Evolutionary conservation across 2,797 vertebrate species (phyloP), one percentile per base, ranked within the genome.

Genomic region (Vultur gryphus): DNA sequence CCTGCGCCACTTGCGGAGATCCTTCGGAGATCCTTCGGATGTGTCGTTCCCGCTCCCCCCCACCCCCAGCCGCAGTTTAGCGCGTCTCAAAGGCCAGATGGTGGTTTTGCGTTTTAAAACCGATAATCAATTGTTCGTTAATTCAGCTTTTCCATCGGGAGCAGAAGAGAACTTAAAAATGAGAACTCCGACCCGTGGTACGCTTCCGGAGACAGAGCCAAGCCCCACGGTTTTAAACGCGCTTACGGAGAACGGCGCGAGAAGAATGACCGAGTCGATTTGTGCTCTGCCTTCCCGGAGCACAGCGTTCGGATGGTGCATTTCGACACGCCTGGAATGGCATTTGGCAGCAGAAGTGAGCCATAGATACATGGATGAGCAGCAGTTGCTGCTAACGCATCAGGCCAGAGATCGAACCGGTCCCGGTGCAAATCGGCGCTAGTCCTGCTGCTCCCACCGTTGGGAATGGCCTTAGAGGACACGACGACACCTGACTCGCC

Each of bases 51-150:
- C 41, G 84, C 69, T 61, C 92, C 94, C 76, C 89, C 76, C 92
- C 87, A 54, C 76, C 90, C 76, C 92, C 87, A 57, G 24, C 94
- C 31, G 54, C 39, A 13, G 54, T 78, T 76, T 57, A 92, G 95
- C 91, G 41, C 95, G 57, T 95, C 97, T 96, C 96, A 62, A 93
- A 92, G 97, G 93, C 85, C 98, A 98, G 98, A 97, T 97, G 98
- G 98, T 97, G 97, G 93, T 97, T 98, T 98, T 97, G 97, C 97
- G 87, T 97, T 97, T 98, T 97, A 97, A 96, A 98, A 97, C 97
- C 81, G 90, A 98, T 97, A 98, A 98, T 97, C 97, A 94, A 98
- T 98, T 97, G 97, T 98, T 98, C 98, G 97, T 96, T 97, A 97
- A 97, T 96, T 96, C 97, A 94, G 95, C 97, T 97, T 98, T 97